These are phyloP conservation scores for Sacculina carcini DNA, from an alignment of 2,888 invertebrate species.

Conservation along the genomic window DNA sequence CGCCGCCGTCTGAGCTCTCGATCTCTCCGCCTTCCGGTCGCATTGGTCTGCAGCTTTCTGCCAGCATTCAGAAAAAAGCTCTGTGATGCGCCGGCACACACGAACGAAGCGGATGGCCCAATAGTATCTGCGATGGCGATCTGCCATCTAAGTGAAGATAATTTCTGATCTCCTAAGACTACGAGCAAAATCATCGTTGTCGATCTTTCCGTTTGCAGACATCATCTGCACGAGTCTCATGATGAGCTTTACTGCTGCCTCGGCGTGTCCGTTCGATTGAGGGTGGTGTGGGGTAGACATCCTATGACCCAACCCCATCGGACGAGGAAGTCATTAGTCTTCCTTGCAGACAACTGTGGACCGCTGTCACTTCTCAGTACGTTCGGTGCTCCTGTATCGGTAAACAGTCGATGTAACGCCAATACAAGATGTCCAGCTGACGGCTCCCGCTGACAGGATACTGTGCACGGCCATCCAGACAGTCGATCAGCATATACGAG, in stretches of 20 bases:
- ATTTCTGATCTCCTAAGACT: not conserved
- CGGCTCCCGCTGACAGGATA: not conserved
- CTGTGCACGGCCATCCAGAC: constrained; percentile 4
- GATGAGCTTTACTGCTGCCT: not conserved
- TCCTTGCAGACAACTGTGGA: not conserved
- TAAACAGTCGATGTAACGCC: not conserved
- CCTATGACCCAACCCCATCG: constrained; percentile 2
- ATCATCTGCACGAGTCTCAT: not conserved
- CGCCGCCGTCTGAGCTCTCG: not conserved
- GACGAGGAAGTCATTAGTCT: not conserved
- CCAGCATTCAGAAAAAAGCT: not conserved
- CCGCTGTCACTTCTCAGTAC: not conserved
- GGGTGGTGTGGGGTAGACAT: not conserved
- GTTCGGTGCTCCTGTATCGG: not conserved
- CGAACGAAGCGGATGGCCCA: constrained; percentile 1
- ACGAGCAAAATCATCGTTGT: not conserved
- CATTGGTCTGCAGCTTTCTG: not conserved
- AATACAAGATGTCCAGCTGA: not conserved
- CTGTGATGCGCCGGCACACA: not conserved
- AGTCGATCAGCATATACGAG: constrained; percentile 3
- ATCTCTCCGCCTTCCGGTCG: not conserved
- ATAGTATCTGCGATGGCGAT: not conserved
- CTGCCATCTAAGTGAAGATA: not conserved
- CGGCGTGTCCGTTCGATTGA: not conserved
- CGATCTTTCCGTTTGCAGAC: not conserved